Base-by-base conservation (phyloP, 92 coral and sea anemone species). In the Epizoanthus fatuus region DNA sequence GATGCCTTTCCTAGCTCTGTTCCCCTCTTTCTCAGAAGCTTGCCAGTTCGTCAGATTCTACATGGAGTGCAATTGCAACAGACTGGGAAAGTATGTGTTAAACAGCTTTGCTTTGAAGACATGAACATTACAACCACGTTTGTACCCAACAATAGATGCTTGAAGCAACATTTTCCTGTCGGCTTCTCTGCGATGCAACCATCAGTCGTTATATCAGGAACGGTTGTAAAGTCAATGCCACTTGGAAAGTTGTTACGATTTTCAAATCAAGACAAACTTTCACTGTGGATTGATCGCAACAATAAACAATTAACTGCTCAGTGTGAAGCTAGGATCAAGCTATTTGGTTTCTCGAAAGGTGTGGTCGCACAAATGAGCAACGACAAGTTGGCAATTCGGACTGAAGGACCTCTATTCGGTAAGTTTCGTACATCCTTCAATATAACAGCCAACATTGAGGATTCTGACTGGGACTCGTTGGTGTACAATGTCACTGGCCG, bases 381-480 rank as follows among this genome's bases (percentile, higher is more conserved):
- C 10, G 10, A 51, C 16, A 72, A 72, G 56, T 32, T 72, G 6
- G 7, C 20, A 29, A 72, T 72, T 72, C 78, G 19, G 3, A 20
- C 60, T 49, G 78, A 72, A 11, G 78, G 59, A 52, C 44, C 17
- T 25, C 62, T 89, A 0, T 83, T 74, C 45, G 44, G 57, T 7
- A 74, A 69, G 63, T 89, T 76, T 59, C 80, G 67, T 6, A 76
- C 85, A 35, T n/a, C 88, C 4, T 63, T 89, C 7, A 59, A 84
- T 47, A 53, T 84, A 55, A 56, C 81, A 14, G 92, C 92, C 63
- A 63, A 77, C 63, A 63, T 76, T 12, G 74, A 60, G 13, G 88
- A 75, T 12, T 87, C 69, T n/a, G 89, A 59, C 1, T 89, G 92
- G 92, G 79, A 69, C 15, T 39, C 85, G 5, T 22, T 89, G 45